phyloP scores from a whole-genome alignment of 2,888 invertebrate genomes.

The Embidobia sp. region DNA sequence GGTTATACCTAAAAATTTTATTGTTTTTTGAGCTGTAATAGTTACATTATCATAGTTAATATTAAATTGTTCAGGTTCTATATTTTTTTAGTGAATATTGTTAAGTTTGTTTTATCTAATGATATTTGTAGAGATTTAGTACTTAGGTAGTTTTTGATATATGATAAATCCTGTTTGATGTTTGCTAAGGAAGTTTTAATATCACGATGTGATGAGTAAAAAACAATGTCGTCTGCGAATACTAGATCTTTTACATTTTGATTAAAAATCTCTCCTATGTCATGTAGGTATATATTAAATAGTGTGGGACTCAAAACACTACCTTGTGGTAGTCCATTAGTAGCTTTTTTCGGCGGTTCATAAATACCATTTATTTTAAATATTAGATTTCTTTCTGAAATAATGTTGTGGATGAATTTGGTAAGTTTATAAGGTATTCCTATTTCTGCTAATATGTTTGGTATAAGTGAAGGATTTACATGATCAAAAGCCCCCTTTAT shows the following conservation, averaged over 20 bases:
- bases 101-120: background rate
- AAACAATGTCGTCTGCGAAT: constrained; percentile 10
- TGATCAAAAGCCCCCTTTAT: no score
- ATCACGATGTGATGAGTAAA: background rate
- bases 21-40: background rate
- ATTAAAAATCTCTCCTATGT: background rate
- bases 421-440: no score
- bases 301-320: constrained; percentile 12
- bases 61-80: no score
- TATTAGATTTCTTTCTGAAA: no score
- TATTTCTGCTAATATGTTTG: background rate
- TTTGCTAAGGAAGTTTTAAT: background rate
- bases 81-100: constrained; percentile 12
- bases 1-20: background rate
- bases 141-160: background rate
- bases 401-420: no score
- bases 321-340: constrained; percentile 19
- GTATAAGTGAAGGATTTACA: no score
- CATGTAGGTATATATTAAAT: constrained; percentile 21
- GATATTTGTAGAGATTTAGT: background rate
- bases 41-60: background rate
- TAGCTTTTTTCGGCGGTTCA: background rate
- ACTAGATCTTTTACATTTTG: background rate
- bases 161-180: background rate
- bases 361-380: constrained; percentile 18